Evolutionary conservation across 1,140 invertebrate genomes (phyloP).

Genomic region (Ericerus pela): DNA sequence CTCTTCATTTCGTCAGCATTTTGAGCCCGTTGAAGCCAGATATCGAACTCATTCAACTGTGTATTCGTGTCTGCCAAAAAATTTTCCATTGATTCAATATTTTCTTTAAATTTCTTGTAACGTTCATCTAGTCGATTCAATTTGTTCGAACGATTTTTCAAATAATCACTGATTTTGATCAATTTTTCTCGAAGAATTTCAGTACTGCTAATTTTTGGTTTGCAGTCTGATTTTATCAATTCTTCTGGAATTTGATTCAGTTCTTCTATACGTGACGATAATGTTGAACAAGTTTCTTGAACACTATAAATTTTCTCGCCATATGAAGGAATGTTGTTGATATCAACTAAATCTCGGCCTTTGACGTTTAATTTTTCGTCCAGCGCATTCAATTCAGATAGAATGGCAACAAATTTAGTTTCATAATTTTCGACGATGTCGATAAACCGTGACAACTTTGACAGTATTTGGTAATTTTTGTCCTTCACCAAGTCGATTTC

Average conservation of each 20-base stretch:
- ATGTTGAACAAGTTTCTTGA: no score
- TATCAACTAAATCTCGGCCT: not conserved
- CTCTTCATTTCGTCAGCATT: conserved; percentile 24
- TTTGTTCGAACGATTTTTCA: not conserved
- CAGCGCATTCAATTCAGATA: not conserved
- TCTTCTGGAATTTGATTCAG: not conserved
- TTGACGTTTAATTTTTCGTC: not conserved
- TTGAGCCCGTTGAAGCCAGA: not conserved
- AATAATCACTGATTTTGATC: not conserved
- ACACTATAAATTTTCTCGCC: no score
- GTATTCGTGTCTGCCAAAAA: not conserved
- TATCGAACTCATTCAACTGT: not conserved
- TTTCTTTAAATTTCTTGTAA: not conserved
- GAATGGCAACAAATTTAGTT: not conserved
- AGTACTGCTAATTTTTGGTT: conserved; percentile 44
- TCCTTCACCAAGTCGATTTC: not conserved
- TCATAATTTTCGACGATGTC: not conserved
- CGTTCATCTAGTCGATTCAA: not conserved
- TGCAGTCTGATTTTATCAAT: conserved; percentile 39
- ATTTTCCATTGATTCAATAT: not conserved
- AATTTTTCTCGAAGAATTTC: not conserved
- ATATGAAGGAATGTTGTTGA: not conserved
- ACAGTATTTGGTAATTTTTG: not conserved
- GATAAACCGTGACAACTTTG: not conserved
- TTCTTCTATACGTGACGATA: no score